Conservation (phyloP, 2,797 vertebrate species). For the Falco rusticolus region DNA sequence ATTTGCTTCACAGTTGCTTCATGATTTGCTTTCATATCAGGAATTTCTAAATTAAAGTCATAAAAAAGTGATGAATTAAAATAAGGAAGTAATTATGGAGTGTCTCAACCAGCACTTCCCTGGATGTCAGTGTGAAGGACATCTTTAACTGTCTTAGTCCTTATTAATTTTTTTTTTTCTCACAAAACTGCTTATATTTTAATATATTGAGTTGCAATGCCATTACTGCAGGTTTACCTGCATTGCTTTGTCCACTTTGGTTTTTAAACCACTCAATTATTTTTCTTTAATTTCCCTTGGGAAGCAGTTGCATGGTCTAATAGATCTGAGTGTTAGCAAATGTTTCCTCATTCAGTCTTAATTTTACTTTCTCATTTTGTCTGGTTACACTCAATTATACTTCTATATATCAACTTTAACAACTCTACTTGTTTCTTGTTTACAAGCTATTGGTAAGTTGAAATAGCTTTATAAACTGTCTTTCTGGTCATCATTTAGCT, state of each 20-base stretch:
- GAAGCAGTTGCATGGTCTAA: background rate
- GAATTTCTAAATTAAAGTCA: background rate
- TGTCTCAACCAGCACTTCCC: background rate
- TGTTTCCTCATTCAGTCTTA: constrained; percentile 18
- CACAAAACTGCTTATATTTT: background rate
- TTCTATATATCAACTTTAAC: background rate
- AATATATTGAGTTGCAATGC: background rate
- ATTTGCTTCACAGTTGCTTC: background rate
- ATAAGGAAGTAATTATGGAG: background rate
- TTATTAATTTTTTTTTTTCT: background rate
- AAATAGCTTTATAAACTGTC: background rate
- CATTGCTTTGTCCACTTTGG: background rate
- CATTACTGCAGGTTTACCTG: background rate
- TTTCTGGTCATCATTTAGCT: background rate
- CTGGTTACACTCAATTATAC: background rate
- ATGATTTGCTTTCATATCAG: background rate
- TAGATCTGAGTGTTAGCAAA: background rate
- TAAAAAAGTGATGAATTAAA: background rate
- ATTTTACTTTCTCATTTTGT: constrained; percentile 4
- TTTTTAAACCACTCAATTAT: background rate
- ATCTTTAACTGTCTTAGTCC: background rate
- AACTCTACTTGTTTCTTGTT: background rate
- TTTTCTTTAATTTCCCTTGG: constrained; percentile 10
- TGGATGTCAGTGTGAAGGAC: background rate
- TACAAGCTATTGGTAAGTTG: background rate